phyloP scores from a whole-genome alignment of 2,113 vertebrate species.

The Calyptomena viridis region DNA sequence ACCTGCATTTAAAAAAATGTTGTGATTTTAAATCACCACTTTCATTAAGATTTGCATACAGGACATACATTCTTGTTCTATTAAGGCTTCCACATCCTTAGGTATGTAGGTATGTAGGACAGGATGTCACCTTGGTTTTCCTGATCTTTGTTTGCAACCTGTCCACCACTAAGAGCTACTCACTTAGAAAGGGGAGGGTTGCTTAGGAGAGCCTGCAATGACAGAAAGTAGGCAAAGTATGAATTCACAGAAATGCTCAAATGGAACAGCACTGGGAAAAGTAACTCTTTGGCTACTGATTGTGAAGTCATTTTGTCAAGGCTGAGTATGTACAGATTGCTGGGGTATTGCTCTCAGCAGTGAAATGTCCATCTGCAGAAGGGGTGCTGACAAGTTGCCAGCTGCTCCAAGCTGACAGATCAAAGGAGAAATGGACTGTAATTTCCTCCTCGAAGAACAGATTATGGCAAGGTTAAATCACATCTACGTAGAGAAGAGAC shows the following conservation, averaged over 20 bases:
- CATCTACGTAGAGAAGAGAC: background rate
- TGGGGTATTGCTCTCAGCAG: slow-evolving; percentile 2
- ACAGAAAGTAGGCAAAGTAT: background rate
- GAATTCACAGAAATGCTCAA: background rate
- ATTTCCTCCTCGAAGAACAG: slow-evolving; percentile 19
- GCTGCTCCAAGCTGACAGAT: slow-evolving; percentile 17
- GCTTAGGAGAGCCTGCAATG: background rate
- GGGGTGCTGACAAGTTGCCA: background rate
- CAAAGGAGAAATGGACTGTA: slow-evolving; percentile 12
- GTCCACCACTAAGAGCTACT: background rate
- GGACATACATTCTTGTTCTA: background rate
- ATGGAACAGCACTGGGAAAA: background rate
- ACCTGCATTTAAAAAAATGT: slow-evolving; percentile 22
- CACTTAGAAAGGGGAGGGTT: background rate
- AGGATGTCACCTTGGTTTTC: background rate
- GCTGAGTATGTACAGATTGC: background rate
- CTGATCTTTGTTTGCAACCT: background rate
- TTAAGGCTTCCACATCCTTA: background rate
- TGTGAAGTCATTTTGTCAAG: background rate
- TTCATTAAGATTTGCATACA: slow-evolving; percentile 26
- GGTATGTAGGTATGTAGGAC: fast-evolving
- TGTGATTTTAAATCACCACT: slow-evolving; percentile 41
- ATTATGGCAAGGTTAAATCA: slow-evolving; percentile 25
- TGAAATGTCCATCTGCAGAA: background rate
- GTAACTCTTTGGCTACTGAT: background rate